Conservation (phyloP, 2,888 invertebrate genomes). For the Tenthredo notha region DNA sequence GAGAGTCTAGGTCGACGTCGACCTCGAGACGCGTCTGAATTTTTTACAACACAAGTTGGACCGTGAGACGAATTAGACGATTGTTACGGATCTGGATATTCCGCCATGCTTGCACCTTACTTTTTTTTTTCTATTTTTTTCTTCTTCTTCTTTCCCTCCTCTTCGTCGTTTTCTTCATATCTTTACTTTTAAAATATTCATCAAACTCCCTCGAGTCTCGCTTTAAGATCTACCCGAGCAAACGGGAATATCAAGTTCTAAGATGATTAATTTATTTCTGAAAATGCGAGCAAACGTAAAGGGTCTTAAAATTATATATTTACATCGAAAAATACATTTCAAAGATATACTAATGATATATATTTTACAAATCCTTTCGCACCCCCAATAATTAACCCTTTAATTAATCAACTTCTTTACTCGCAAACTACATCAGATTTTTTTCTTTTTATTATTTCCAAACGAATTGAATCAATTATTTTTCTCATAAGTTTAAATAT, state of each 20-base stretch:
- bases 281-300: background rate
- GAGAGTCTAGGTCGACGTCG: conserved; percentile 39
- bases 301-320: background rate
- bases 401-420: background rate
- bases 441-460: background rate
- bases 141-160: background rate
- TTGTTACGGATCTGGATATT: conserved; percentile 36
- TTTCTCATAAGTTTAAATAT: background rate
- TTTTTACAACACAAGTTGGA: conserved; percentile 40
- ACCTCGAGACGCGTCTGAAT: conserved; percentile 43
- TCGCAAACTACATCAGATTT: background rate
- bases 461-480: background rate
- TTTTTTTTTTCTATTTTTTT: background rate
- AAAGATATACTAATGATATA: background rate
- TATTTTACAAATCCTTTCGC: background rate
- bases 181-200: conserved; percentile 22
- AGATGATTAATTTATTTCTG: conserved; percentile 27
- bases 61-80: conserved; percentile 39
- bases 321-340: background rate
- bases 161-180: background rate
- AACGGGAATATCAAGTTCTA: conserved; percentile 2
- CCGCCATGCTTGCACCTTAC: background rate
- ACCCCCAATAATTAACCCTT: background rate
- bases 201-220: conserved; percentile 28
- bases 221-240: background rate